A percentile compares a stretch with the other conserved stretches of the same genome.
Evolutionary conservation across 2,797 vertebrate genomes (phyloP).

Genomic region (Galago senegalensis): DNA sequence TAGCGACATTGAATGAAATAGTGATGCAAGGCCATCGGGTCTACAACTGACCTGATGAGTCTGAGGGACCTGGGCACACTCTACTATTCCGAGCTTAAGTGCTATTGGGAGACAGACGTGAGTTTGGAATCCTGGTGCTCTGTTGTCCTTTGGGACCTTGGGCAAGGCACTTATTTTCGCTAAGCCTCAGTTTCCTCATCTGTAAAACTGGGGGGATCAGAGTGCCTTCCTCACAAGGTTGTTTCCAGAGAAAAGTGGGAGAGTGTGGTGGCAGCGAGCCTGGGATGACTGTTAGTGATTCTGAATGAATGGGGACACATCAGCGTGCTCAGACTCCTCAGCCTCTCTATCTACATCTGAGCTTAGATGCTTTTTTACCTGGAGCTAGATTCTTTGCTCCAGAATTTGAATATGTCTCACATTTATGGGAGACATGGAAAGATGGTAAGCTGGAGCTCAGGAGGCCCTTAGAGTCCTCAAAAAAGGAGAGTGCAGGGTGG

Average conservation of each 20-base stretch:
- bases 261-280: fast-evolving
- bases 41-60: background rate
- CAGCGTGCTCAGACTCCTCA: background rate
- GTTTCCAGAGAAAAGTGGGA: background rate
- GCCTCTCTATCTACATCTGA: background rate
- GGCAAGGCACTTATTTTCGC: background rate
- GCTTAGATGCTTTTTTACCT: background rate
- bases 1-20: background rate
- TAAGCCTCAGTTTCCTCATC: constrained; percentile 23
- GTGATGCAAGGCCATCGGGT: background rate
- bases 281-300: background rate
- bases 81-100: background rate
- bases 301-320: background rate
- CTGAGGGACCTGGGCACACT: background rate
- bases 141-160: background rate
- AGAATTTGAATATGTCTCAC: background rate
- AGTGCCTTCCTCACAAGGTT: background rate
- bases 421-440: background rate
- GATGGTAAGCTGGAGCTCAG: background rate
- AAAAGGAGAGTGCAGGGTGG: background rate
- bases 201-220: background rate
- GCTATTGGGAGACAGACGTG: background rate
- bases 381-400: background rate
- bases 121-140: background rate
- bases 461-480: background rate